Evolutionary conservation across 2,797 vertebrate genomes (phyloP).

Genomic region (Chelidonichthys spinosus): DNA sequence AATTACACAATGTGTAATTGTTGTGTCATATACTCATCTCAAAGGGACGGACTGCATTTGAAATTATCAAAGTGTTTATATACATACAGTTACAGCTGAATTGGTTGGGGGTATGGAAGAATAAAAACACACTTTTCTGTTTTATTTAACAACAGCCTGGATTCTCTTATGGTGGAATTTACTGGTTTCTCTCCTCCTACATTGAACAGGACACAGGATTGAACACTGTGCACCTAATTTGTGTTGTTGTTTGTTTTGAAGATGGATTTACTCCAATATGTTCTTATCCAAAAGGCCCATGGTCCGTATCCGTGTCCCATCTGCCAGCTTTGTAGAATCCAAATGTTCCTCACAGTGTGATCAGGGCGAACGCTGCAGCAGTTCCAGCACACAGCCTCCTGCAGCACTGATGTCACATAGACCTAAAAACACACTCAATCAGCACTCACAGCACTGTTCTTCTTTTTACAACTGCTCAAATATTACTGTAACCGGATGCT

Average conservation of each 20-base stretch:
- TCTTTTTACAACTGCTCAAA: neutral
- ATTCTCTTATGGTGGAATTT: neutral
- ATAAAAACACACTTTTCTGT: neutral
- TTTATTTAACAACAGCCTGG: neutral
- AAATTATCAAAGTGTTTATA: neutral
- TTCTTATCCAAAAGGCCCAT: slow-evolving; percentile 44
- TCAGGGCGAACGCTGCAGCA: slow-evolving; percentile 20
- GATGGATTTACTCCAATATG: slow-evolving; percentile 59
- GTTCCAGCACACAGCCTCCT: slow-evolving; percentile 23
- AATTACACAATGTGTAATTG: neutral
- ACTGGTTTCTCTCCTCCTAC: slow-evolving; percentile 1
- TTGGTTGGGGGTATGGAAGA: neutral
- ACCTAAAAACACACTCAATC: slow-evolving; percentile 17
- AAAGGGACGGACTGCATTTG: neutral
- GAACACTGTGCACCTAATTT: slow-evolving; percentile 31
- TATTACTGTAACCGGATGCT: neutral
- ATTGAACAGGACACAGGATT: no score
- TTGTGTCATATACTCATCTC: neutral
- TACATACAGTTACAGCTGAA: neutral
- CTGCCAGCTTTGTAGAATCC: slow-evolving; percentile 57
- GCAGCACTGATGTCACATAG: slow-evolving; percentile 25
- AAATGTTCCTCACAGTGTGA: slow-evolving; percentile 69
- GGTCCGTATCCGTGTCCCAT: slow-evolving; percentile 61
- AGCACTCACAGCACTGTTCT: neutral
- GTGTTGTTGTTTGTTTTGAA: slow-evolving; percentile 44